Conservation (phyloP, 2,113 vertebrate genomes). For the Melanotaenia duboulayi region DNA sequence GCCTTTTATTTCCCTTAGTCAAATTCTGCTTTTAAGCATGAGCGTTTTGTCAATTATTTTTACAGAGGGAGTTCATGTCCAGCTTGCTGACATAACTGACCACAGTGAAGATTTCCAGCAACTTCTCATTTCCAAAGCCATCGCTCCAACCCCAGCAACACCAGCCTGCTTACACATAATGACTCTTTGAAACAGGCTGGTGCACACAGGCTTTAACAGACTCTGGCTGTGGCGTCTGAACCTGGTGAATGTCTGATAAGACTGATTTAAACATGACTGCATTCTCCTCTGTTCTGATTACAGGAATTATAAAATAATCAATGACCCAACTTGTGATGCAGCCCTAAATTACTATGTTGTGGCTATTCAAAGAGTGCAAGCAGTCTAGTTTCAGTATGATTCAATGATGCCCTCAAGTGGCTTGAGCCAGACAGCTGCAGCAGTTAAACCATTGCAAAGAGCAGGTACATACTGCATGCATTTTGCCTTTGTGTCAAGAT, state of each 20-base stretch:
- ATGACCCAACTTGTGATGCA: slow-evolving; percentile 49
- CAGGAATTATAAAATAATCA: slow-evolving; percentile 59
- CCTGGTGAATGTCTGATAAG: slow-evolving; percentile 58
- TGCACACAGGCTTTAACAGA: slow-evolving; percentile 31
- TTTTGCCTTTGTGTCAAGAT: not conserved
- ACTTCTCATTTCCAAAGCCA: slow-evolving; percentile 46
- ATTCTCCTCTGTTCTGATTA: slow-evolving; percentile 57
- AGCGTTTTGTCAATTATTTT: slow-evolving; percentile 9
- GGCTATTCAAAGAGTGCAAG: slow-evolving; percentile 1
- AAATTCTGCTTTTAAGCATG: slow-evolving; percentile 18
- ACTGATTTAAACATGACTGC: slow-evolving; percentile 42
- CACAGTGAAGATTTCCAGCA: slow-evolving; percentile 36
- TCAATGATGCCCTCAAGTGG: slow-evolving; percentile 73
- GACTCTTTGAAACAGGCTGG: slow-evolving; percentile 49
- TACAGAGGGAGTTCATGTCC: slow-evolving; percentile 24
- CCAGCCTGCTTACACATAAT: slow-evolving; percentile 36
- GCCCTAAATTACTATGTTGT: slow-evolving; percentile 42
- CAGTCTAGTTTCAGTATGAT: slow-evolving; percentile 4
- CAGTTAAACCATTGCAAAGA: not conserved
- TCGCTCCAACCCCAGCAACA: slow-evolving; percentile 27
- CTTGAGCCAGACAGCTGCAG: slow-evolving; percentile 11
- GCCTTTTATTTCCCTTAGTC: slow-evolving; percentile 26
- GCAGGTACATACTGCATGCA: not conserved
- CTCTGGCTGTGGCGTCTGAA: slow-evolving; percentile 52
- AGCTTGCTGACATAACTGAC: slow-evolving; percentile 29